Evolutionary conservation across 1,140 invertebrate genomes (phyloP), one percentile per base, ranked within the genome.

Genomic region (Camponotus vicinus): DNA sequence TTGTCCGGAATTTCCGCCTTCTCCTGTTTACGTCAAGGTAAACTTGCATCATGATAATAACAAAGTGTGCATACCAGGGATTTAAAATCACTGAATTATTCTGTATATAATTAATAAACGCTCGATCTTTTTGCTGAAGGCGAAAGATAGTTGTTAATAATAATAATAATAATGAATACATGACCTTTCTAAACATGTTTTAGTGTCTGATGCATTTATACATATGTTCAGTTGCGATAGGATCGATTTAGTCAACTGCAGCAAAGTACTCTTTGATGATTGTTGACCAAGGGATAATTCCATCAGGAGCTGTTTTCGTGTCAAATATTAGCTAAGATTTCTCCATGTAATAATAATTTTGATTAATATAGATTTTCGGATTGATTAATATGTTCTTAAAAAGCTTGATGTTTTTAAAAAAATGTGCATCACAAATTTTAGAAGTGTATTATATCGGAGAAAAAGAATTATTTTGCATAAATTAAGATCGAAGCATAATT

Each of bases 281-380:
- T 73, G n/a, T 83, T 61, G 67, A 49, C 8, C 18, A 27, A 83
- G 55, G 27, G 55, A 73, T 73, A 59, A 79, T 70, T 70, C 37
- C 13, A 4, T 55, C 4, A 45, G 15, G 4, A 40, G 55, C 1
- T 34, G 21, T 52, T 80, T 63, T 57, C 11, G 13, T 49, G 3
- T 75, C n/a, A 73, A 73, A 83, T 27, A 61, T 83, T 13, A 45
- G 4, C 13, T 73, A n/a, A 83, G n/a, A 37, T 83, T 71, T 59
- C 11, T 71, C 61, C 32, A 37, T 15, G 8, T 2, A 27, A 0
- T 52, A 3, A 73, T 45, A 8, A 75, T 61, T 45, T 45, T 2
- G 49, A 5, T 0, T 59, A 73, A 49, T 34, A 3, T 11, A 21
- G 3, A 0, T 9, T 0, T 59, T 71, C 37, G 2, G 52, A 40